Evolutionary conservation across 30 jellyfish, hydroid and myxozoan species (phyloP), one percentile per base, ranked within the genome.

Genomic region (Hydra vulgaris): DNA sequence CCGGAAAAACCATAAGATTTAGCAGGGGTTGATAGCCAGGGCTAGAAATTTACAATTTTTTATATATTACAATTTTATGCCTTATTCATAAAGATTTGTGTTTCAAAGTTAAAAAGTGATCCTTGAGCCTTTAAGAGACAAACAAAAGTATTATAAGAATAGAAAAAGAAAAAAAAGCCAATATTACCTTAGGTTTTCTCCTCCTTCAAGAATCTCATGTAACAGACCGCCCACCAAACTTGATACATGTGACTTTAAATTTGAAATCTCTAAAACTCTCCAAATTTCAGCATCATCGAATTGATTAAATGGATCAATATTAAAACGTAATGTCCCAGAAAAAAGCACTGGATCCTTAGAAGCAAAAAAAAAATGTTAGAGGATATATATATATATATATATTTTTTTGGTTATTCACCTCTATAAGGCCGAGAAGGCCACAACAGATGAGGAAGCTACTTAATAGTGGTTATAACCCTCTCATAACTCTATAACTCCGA

Each of bases 281-380:
- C 97, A 94, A 40, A 94, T 61, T 0, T 85, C 94, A 3, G 80
- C 97, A 73, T 94, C 99, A 19, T 90, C 40, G 54, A 71, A 78
- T 27, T 82, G 74, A 52, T 85, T 78, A 54, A 89, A 86, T 0
- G 99, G 99, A 67, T 94, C 99, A 53, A 94, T 26, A 27, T 94
- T 94, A 70, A 88, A 86, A 21, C 99, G 85, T 56, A 94, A 54
- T 7, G 99, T 66, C 71, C 99, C 99, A 26, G 94, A 67, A 53
- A 94, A 94, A 7, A 94, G 88, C 7, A 94, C 95, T 7, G 99
- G 97, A 79, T 94, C 99, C 99, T 94, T 76, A 23, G 40, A 81
- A 72, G 3, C 0, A 52, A 27, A 7, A 68, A n/a, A n/a, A 68
- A 20, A 15, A n/a, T 56, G 71, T 56, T 56, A n/a, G n/a, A n/a